These are phyloP conservation scores for Xenopus laevis DNA, from an alignment of 2,113 vertebrate species.

Conservation along the genomic window DNA sequence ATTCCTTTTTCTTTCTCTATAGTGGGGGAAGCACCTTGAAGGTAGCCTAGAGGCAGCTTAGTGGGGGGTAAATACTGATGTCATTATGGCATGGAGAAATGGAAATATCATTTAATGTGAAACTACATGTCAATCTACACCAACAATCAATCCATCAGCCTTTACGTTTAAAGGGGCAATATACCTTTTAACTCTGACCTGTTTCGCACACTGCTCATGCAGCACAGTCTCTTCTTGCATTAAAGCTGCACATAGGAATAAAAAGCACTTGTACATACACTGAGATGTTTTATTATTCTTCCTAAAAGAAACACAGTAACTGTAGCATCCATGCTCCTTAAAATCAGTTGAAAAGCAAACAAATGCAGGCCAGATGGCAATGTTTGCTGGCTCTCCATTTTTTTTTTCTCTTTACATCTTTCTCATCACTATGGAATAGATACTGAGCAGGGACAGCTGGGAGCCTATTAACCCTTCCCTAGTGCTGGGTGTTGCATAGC, in stretches of 20 bases:
- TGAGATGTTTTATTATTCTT: not conserved
- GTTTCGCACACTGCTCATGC: no score
- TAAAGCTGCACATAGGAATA: not conserved
- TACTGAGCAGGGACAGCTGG: slow-evolving; percentile 18
- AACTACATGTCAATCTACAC: no score
- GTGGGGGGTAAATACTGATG: no score
- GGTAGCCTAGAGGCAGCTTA: no score
- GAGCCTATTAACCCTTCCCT: not conserved
- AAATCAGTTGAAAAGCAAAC: slow-evolving; percentile 13
- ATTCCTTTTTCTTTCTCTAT: no score
- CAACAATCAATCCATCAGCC: no score
- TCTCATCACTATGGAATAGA: not conserved
- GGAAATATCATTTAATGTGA: no score
- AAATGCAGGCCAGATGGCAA: slow-evolving; percentile 16
- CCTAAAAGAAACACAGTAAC: not conserved
- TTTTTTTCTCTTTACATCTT: not conserved
- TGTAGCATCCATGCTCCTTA: not conserved
- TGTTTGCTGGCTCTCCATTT: not conserved
- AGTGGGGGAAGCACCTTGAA: no score
- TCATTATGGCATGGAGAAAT: no score
- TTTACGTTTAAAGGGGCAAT: no score
- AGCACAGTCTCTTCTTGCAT: no score
- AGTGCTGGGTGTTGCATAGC: not conserved
- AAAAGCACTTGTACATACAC: not conserved
- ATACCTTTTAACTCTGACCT: no score